Base-by-base conservation (phyloP, 2,888 invertebrate species). In the Metallyticus violacea region DNA sequence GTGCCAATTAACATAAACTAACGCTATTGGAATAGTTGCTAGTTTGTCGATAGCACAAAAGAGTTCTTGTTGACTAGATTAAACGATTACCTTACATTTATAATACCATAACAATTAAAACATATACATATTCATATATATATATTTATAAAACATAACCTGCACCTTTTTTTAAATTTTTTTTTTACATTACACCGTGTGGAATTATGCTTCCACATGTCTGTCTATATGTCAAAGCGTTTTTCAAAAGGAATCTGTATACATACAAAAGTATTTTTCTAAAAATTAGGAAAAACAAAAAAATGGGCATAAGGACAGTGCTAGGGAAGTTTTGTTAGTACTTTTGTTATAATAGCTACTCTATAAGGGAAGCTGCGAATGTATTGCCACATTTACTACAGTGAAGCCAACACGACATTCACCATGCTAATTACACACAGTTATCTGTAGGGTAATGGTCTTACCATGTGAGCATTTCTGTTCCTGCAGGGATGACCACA, bases 1-100 rank as follows among this genome's bases (percentile, higher is more conserved):
- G 77, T 77, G 83, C 83, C 83, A 62, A 62, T 77, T 77, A 28
- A 77, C 28, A 77, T 76, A 62, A 40, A 76, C 30, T 81, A 81
- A 83, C n/a, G 81, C 81, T n/a, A 77, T 26, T 83, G 77, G 83
- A 83, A 83, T 76, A 83, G 83, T 77, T 83, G 77, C 81, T 30
- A 26, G 27, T 81, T 26, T 29, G 29, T 81, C 30, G 81, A 28
- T 62, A 28, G n/a, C n/a, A 26, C 77, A 29, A 83, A 77, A 28
- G 27, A 77, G 77, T 29, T 77, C 77, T 83, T 77, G 29, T 22
- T 83, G 83, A 83, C 83, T 83, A 83, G 83, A 83, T 83, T n/a
- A 77, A 77, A 77, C 82, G n/a, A 81, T 81, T 40, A 81, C 29
- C 30, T 28, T 28, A 83, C 83, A 83, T 25, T 77, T 28, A 83